Conservation (phyloP, 37 sponge, comb jelly and placozoan species). For the Dysidea cf. avara region DNA sequence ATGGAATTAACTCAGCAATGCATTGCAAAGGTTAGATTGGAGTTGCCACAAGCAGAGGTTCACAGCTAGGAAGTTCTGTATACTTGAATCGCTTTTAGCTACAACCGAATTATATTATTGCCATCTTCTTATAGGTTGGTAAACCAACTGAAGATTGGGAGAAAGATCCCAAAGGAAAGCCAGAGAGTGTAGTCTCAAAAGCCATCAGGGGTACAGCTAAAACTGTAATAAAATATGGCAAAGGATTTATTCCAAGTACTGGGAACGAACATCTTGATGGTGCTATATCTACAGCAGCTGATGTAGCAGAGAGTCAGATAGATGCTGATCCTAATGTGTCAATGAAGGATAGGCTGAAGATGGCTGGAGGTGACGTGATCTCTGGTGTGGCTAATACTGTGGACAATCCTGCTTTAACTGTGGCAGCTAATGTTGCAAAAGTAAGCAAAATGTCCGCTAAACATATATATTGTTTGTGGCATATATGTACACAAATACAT, state of each 20-base stretch:
- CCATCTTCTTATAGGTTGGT: too few relatives aligned
- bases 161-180: slow-evolving; percentile 54
- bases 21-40: too few relatives aligned
- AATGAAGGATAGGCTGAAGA: slow-evolving; percentile 56
- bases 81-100: too few relatives aligned
- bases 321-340: slow-evolving; percentile 53
- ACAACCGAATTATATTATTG: too few relatives aligned
- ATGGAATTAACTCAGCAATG: slow-evolving; percentile 6
- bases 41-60: too few relatives aligned
- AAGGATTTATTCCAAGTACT: background rate
- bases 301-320: slow-evolving; percentile 58
- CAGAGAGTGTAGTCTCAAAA: slow-evolving; percentile 48
- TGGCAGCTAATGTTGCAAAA: too few relatives aligned
- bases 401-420: too few relatives aligned
- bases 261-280: background rate
- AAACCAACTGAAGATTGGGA: slow-evolving; percentile 36
- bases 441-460: too few relatives aligned
- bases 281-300: slow-evolving; percentile 14
- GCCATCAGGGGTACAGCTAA: slow-evolving; percentile 34
- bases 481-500: too few relatives aligned
- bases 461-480: too few relatives aligned
- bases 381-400: too few relatives aligned
- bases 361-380: slow-evolving; percentile 37
- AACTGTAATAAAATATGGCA: slow-evolving; percentile 4
- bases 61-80: too few relatives aligned